Evolutionary conservation across 1,140 invertebrate species (phyloP), one percentile per base, ranked within the genome.

Genomic region (Cydia splendana): DNA sequence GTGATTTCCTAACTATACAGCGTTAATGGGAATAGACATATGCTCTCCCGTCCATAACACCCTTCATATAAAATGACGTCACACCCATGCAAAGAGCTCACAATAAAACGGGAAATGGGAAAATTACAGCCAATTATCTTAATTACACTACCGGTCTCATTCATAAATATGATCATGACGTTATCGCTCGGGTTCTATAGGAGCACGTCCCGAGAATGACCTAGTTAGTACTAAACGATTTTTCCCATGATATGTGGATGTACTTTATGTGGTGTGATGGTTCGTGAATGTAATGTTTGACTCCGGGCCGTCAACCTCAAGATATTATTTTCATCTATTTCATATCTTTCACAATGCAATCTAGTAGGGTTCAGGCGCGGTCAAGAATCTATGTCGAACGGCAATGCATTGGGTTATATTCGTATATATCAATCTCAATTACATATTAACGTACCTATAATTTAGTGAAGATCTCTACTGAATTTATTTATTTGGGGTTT

Each of bases 21-120:
- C n/a, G n/a, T n/a, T n/a, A n/a, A n/a, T n/a, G n/a, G n/a, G n/a
- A n/a, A n/a, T n/a, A n/a, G n/a, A n/a, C n/a, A n/a, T n/a, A n/a
- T 42, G 30, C 9, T 71, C 34, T 13, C 34, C 24, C 15, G n/a
- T 45, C 67, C 24, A 34, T 69, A 34, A 38, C 65, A 38, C 24
- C 24, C 10, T 30, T n/a, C 15, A 69, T 34, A 18, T 18, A 10
- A 71, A 38, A 18, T 18, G n/a, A 71, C 67, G 67, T 71, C 30
- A 45, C 18, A 45, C 7, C n/a, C n/a, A 71, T 38, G 65, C 24
- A 38, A 38, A 34, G 15, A 42, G 20, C n/a, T 20, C 30, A 38
- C 67, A 71, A 67, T 71, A 34, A 71, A 67, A 71, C 67, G 67
- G 67, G 67, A 71, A 71, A 45, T 38, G 24, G 34, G 34, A 71